A percentile compares a stretch with the other conserved stretches of the same genome.
Evolutionary conservation across 1,140 invertebrate genomes (phyloP).

Genomic region (Lamellibrachia luymesi): DNA sequence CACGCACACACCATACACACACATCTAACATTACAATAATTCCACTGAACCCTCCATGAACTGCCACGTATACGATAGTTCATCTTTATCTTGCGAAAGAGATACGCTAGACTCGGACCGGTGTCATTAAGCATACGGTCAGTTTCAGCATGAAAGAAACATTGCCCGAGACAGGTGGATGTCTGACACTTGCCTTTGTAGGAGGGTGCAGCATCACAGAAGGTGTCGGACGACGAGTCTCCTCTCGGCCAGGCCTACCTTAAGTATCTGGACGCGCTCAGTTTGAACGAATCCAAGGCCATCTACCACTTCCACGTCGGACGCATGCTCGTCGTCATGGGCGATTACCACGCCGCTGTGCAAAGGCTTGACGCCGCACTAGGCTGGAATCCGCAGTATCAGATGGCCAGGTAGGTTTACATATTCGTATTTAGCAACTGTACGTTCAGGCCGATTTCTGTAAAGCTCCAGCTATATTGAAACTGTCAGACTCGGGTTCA

Average conservation of each 20-base stretch:
- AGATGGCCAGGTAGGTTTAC: constrained; percentile 43
- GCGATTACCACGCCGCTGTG: constrained; percentile 51
- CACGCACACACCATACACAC: too few species aligned
- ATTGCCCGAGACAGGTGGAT: background rate
- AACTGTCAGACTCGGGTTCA: too few species aligned
- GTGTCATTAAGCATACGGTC: too few species aligned
- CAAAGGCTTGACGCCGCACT: constrained; percentile 47
- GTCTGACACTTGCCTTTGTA: constrained; percentile 22
- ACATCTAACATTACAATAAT: too few species aligned
- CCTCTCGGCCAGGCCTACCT: constrained; percentile 52
- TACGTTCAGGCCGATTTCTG: too few species aligned
- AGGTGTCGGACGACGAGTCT: constrained; percentile 47
- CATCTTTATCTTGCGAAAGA: too few species aligned
- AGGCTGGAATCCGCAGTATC: constrained; percentile 49
- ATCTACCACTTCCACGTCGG: constrained; percentile 55
- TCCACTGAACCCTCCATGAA: too few species aligned
- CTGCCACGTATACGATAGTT: too few species aligned
- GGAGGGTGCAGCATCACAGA: constrained; percentile 53
- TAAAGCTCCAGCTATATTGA: too few species aligned
- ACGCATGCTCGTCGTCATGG: constrained; percentile 49
- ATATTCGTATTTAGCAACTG: background rate
- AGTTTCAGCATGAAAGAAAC: background rate
- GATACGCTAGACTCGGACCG: too few species aligned
- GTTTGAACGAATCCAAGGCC: constrained; percentile 48
- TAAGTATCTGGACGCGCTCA: constrained; percentile 53